Evolutionary conservation across 2,888 invertebrate species (phyloP), one percentile per base, ranked within the genome.

Genomic region (Syritta pipiens): DNA sequence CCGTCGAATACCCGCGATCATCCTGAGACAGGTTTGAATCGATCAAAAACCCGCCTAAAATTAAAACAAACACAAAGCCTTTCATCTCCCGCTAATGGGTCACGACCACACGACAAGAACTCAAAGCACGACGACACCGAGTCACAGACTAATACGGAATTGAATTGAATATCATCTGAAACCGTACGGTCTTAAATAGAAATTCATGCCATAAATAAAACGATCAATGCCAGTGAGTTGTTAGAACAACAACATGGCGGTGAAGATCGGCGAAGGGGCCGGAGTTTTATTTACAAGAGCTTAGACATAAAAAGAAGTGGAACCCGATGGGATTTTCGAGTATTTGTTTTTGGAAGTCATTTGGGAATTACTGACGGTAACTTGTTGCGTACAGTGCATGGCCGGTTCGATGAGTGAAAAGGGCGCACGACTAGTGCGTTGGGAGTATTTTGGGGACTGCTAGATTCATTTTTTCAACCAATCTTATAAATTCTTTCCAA

Each of bases 61-160:
- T 28, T 2, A 37, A 7, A 17, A 55, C 19, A 4, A 55, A 4
- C 19, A 10, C 10, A 4, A 26, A 55, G 26, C 19, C 12, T 17
- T 10, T 55, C 40, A 40, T 55, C 4, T 55, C 40, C 7, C 7
- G 2, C 10, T n/a, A 19, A 7, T 1, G 1, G 44, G 24, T 44
- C 24, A 44, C 44, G n/a, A 28, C 24, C 6, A 10, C 10, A 10
- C 19, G n/a, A 14, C 3, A 35, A 53, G 4, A 35, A 7, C 37
- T 6, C 10, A 55, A 37, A 37, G 19, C n/a, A 7, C 40, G 10
- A 55, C 19, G 55, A 40, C 40, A 17, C n/a, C 26, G 19, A 5
- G 19, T 7, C 12, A 26, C n/a, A 55, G 40, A 40, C 40, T 55
- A 40, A 19, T 19, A 40, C 40, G 55, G 24, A 55, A 55, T 40